Percentiles rank a stretch among this genome's conserved stretches.
Evolutionary conservation across 2,888 invertebrate species (phyloP).

Genomic region (Erpobdella octoculata): DNA sequence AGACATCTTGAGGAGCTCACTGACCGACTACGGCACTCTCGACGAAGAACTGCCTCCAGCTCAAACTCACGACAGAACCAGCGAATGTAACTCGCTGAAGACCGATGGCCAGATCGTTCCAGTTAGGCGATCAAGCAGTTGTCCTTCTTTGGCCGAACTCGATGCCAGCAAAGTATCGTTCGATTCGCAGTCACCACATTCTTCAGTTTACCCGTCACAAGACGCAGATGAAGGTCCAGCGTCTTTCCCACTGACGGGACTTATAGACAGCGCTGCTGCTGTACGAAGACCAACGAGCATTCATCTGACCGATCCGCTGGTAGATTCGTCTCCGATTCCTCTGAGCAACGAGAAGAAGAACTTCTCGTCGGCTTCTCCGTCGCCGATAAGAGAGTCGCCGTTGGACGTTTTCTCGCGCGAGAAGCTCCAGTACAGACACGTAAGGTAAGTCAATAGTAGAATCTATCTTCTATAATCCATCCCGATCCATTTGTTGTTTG

Average conservation of each 20-base stretch:
- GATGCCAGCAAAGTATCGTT: neutral
- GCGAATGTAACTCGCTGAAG: neutral
- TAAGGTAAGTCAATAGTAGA: neutral
- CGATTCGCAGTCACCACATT: neutral
- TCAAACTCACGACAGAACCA: neutral
- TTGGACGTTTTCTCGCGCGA: conserved; percentile 7
- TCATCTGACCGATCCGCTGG: no score
- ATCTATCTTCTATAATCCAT: no score
- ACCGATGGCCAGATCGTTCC: neutral
- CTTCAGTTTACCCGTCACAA: neutral
- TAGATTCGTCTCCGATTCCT: no score
- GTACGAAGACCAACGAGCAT: neutral
- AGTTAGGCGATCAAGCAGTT: neutral
- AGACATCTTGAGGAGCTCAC: neutral
- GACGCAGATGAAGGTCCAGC: neutral
- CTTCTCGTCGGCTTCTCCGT: neutral
- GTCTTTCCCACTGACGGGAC: neutral
- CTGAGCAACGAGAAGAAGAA: neutral
- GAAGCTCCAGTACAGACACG: conserved; percentile 20
- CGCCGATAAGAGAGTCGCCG: neutral
- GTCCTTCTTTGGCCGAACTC: neutral
- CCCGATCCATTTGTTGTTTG: no score
- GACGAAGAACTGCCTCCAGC: neutral
- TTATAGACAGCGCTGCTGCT: neutral
- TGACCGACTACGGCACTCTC: neutral